These are phyloP conservation scores for Portunus trituberculatus DNA, from an alignment of 1,140 invertebrate genomes.

Conservation along the genomic window DNA sequence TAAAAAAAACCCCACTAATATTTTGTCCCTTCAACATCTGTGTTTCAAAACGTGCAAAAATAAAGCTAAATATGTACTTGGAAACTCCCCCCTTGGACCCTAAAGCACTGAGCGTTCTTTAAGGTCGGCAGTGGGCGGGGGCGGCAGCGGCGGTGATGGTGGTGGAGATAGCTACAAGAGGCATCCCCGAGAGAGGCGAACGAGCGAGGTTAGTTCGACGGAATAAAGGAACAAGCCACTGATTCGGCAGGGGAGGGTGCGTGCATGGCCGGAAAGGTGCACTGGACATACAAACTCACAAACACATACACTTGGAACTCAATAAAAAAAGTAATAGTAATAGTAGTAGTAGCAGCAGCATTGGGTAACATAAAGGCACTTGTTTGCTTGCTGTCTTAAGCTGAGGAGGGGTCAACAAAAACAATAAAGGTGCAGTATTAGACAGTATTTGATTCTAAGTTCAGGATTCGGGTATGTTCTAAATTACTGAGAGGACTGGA, in stretches of 20 bases:
- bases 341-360: background rate
- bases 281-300: too few species aligned
- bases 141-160: background rate
- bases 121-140: background rate
- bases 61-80: background rate
- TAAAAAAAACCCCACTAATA: background rate
- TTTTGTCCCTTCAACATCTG: background rate
- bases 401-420: too few species aligned
- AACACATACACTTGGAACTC: background rate
- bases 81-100: too few species aligned
- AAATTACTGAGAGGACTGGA: too few species aligned
- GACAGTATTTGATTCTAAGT: too few species aligned
- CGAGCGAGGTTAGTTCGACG: background rate
- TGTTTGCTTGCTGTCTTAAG: background rate
- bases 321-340: background rate
- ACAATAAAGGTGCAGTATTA: too few species aligned
- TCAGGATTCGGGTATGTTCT: too few species aligned
- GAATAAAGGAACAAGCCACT: background rate
- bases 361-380: background rate
- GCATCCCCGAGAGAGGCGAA: background rate
- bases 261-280: too few species aligned
- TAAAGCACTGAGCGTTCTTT: too few species aligned
- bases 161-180: background rate
- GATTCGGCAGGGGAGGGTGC: background rate
- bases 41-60: conserved; percentile 8